These are phyloP conservation scores for Tyrannus savana DNA, from an alignment of 2,113 vertebrate genomes.

Conservation along the genomic window DNA sequence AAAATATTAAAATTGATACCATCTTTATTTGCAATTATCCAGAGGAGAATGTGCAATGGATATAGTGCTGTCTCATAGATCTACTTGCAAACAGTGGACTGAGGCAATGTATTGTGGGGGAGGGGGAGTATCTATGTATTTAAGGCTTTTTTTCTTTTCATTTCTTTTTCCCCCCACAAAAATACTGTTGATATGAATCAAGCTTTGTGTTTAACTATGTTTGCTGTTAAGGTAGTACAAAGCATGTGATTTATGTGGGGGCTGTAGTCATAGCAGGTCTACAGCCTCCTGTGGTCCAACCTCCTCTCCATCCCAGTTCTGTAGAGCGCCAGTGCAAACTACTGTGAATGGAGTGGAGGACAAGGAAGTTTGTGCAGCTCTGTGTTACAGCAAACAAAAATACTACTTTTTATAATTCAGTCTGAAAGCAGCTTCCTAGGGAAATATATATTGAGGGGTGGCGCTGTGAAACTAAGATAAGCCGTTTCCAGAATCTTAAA, in stretches of 20 bases:
- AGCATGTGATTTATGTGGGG: not conserved
- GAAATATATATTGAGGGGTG: not conserved
- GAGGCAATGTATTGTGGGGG: not conserved
- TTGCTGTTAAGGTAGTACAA: conserved; percentile 28
- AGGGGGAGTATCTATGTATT: not conserved
- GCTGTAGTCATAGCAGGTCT: not conserved
- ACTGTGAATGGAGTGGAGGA: not conserved
- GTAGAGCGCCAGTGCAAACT: not conserved
- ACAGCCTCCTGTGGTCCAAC: not conserved
- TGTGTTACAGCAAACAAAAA: not conserved
- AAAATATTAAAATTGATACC: not conserved
- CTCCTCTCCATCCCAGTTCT: not conserved
- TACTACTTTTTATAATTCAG: not conserved
- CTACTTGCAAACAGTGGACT: not conserved
- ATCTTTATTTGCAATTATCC: not conserved
- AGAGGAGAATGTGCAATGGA: not conserved
- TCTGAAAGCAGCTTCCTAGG: not conserved
- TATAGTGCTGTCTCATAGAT: not conserved
- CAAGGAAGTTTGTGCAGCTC: not conserved
- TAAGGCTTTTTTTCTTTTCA: not conserved
- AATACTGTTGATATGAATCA: not conserved
- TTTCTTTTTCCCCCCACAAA: not conserved
- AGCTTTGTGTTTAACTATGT: conserved; percentile 14
- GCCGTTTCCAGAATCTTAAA: not conserved
- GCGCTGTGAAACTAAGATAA: not conserved